Evolutionary conservation across 1,140 invertebrate genomes (phyloP).

Genomic region (Araneus ventricosus): DNA sequence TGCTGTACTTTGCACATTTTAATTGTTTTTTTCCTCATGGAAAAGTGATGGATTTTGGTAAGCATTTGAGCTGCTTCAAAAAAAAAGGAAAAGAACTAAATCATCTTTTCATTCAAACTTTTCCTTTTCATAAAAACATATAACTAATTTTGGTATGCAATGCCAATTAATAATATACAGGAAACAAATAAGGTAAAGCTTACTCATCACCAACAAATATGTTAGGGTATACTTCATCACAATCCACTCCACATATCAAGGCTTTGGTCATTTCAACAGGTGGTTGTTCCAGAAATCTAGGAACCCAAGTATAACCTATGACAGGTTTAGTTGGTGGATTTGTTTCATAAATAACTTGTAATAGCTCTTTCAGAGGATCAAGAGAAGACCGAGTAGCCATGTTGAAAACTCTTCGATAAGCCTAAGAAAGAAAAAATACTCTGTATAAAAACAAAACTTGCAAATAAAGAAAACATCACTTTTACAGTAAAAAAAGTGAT

Average conservation of each 20-base stretch:
- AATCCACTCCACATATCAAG: constrained; percentile 81
- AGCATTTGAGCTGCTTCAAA: no score
- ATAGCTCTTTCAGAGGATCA: constrained; percentile 24
- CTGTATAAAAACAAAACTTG: no score
- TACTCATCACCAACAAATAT: constrained; percentile 88
- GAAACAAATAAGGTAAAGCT: constrained; percentile 78
- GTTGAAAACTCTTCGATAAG: not conserved
- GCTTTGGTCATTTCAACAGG: constrained; percentile 64
- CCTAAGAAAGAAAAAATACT: constrained; percentile 19
- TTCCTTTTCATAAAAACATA: no score
- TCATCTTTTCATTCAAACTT: no score
- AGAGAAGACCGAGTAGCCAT: constrained; percentile 39
- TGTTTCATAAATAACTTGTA: constrained; percentile 41
- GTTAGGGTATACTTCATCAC: constrained; percentile 89
- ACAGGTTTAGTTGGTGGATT: constrained; percentile 38
- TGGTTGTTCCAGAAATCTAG: constrained; percentile 52
- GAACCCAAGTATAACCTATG: constrained; percentile 62
- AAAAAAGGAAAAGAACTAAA: no score
- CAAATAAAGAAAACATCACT: no score
- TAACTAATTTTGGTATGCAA: no score
- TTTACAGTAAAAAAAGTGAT: no score
- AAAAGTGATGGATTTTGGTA: no score
- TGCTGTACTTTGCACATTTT: no score
- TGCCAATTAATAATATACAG: no score
- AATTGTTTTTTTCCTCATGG: no score